Base-by-base conservation (phyloP, 2,888 invertebrate genomes). In the Thysanoteuthis rhombus region DNA sequence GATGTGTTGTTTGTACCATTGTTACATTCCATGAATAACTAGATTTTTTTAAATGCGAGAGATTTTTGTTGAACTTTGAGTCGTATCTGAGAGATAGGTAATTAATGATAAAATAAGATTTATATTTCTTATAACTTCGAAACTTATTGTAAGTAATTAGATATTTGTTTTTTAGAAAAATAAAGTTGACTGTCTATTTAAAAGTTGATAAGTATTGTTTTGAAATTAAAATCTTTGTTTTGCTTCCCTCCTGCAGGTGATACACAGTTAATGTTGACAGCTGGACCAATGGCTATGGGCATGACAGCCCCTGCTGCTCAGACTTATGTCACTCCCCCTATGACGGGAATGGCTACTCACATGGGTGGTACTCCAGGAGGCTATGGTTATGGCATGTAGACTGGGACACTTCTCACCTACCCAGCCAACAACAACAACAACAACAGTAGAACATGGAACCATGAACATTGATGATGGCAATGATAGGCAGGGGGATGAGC, bases 251-350 rank as follows among this genome's bases (percentile, higher is more conserved):
- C 95, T 94, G 3, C 94, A 96, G 96, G 94, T 93, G 99, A 99
- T 97, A 99, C 99, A n/a, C 99, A 99, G 97, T 98, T 99, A 95
- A 99, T 99, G 99, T 98, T 99, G 96, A 99, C 99, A 47, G 99
- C 99, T 94, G 99, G 99, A 93, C 98, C 98, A 75, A 95, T 94
- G 52, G 94, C 94, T 40, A 96, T 96, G 95, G 95, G 95, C 42
- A 94, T 95, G 45, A 94, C 94, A n/a, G 94, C 94, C n/a, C 94
- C 94, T 38, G 95, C 95, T 22, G 95, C 95, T 38, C 95, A 94
- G 90, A 95, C 95, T 39, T 95, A 94, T 36, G 94, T 94, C 89
- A 94, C 94, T 16, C 95, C 95, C 89, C 94, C 94, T 89, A 94
- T 95, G 94, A 94, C 94, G 58, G 93, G 90, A 89, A 93, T 75